Percentiles rank a stretch among this genome's conserved stretches.
phyloP scores from a whole-genome alignment of 2,113 vertebrate genomes.

The Mus spicilegus region DNA sequence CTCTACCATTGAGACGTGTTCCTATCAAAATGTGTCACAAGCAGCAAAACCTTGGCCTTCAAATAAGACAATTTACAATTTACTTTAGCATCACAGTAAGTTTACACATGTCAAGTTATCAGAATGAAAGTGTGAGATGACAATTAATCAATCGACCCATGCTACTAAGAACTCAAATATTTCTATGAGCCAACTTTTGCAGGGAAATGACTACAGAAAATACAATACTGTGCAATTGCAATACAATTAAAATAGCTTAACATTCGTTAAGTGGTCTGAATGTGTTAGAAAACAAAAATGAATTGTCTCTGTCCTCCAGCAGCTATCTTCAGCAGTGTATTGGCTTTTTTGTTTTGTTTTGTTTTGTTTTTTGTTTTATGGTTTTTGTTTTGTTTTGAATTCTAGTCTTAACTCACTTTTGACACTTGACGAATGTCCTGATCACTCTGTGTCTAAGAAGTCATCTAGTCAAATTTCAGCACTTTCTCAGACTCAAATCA shows the following conservation, averaged over 20 bases:
- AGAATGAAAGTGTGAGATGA: conserved; percentile 34
- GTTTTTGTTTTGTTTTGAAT: not conserved
- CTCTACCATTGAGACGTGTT: not conserved
- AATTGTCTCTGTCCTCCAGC: not conserved
- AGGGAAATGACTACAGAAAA: not conserved
- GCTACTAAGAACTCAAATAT: not conserved
- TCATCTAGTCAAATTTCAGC: not conserved
- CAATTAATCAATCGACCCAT: not conserved
- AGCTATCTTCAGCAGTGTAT: not conserved
- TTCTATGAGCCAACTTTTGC: conserved; percentile 13
- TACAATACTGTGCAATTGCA: not conserved
- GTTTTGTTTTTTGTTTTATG: no score
- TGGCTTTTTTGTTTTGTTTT: not conserved
- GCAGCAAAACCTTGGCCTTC: not conserved
- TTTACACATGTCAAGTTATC: not conserved
- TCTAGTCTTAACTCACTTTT: not conserved
- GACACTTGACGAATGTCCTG: not conserved
- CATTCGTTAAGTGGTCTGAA: not conserved
- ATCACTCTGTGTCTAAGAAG: not conserved
- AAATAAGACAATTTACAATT: conserved; percentile 37
- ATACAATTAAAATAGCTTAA: not conserved
- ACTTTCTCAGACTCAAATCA: not conserved
- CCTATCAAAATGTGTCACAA: conserved; percentile 44
- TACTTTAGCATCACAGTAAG: conserved; percentile 7
- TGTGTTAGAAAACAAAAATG: not conserved